Base-by-base conservation (phyloP, 2,113 vertebrate species). In the Protobothrops mucrosquamatus region DNA sequence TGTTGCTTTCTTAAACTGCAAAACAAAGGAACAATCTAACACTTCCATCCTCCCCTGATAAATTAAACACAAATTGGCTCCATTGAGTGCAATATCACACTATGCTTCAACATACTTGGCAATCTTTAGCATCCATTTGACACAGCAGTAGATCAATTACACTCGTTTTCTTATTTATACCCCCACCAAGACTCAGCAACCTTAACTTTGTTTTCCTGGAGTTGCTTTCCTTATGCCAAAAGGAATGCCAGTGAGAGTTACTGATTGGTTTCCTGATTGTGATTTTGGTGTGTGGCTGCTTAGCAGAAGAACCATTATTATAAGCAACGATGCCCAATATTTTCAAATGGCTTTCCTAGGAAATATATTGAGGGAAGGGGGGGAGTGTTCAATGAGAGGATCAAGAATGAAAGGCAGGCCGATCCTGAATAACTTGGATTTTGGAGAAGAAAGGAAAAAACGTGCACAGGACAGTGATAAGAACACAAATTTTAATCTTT, bases 51-150 rank as follows among this genome's bases (percentile, higher is more conserved):
- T 81, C 64, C 85, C 90, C 52, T 85, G 90, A 91, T 93, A 91
- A 91, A 89, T 91, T 88, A 90, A 93, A 93, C 57, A 90, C 81
- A 93, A 93, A 93, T 90, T 93, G 81, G 56, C 89, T 93, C 92
- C 64, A 85, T 59, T 88, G 93, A 87, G 93, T 39, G 61, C 64
- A 88, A 88, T 91, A 88, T 88, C 93, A 87, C 52, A 89, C 93
- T 56, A 88, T 4, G 61, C 87, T 93, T 89, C 86, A 91, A 85
- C 64, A 91, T 89, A n/a, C 43, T 85, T 85, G 64, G 86, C 87
- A 93, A 81, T 93, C 90, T 91, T 93, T 59, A 93, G 93, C 93
- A 91, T 89, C 64, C 54, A 85, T 93, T 88, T 91, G 86, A 85
- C 64, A 91, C 90, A 89, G 93, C 90, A 85, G 61, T 89, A 57